phyloP scores from a whole-genome alignment of 2,888 invertebrate genomes.

The Tetranychus piercei region DNA sequence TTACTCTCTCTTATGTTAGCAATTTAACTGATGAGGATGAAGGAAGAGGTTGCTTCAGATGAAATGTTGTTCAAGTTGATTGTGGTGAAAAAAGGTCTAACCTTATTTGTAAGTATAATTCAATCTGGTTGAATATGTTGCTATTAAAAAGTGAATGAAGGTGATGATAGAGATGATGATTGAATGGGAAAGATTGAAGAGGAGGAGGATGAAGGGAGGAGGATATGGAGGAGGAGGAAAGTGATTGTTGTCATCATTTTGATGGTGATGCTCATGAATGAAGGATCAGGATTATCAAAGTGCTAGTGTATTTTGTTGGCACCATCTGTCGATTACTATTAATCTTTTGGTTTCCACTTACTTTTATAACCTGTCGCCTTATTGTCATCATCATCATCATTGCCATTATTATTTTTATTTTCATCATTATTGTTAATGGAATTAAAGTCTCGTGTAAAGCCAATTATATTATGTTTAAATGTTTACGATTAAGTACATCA shows the following conservation, averaged over 20 bases:
- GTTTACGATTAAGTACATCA: background rate
- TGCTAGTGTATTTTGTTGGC: background rate
- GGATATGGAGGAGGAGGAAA: background rate
- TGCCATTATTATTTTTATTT: too few relatives aligned
- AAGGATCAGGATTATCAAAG: background rate
- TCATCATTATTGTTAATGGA: background rate
- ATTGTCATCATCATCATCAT: too few relatives aligned
- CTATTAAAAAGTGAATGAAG: conserved; percentile 9
- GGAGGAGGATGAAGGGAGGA: background rate
- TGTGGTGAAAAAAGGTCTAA: background rate
- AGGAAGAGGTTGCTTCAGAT: background rate
- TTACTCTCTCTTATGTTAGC: background rate
- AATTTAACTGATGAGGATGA: background rate
- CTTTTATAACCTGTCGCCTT: background rate
- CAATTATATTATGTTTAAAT: conserved; percentile 1
- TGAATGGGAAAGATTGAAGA: background rate
- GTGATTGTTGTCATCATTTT: background rate
- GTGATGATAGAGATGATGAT: background rate
- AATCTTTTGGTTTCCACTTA: background rate
- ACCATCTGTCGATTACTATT: background rate
- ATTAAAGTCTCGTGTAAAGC: background rate
- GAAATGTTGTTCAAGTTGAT: background rate
- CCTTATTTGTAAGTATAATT: conserved; percentile 10
- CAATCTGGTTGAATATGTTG: conserved; percentile 7
- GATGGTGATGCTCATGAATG: too few relatives aligned